Evolutionary conservation across 2,113 vertebrate genomes (phyloP), one percentile per base, ranked within the genome.

Genomic region (Aptenodytes forsteri): DNA sequence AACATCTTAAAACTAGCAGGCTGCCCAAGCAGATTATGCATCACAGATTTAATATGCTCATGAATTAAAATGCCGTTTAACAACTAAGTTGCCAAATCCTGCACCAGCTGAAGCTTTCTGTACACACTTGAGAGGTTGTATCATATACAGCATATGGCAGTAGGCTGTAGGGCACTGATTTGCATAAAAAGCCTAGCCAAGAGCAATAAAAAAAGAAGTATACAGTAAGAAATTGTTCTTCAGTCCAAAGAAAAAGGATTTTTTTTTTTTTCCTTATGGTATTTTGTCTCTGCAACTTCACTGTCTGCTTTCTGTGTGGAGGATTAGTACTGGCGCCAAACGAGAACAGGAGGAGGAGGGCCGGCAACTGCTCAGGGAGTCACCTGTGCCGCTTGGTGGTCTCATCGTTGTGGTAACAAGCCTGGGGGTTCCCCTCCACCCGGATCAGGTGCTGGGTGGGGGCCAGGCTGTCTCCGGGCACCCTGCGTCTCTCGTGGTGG

Each of bases 1-100:
- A 92, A 64, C 42, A 90, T 93, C 72, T 96, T 95, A 92, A 96
- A 97, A 96, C 75, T 86, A 93, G 42, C 38, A 71, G 79, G 32
- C 58, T 94, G 32, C 67, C 46, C 71, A 80, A 65, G 71, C 46
- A 94, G 85, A 88, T 96, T 93, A 82, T 86, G 64, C 59, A 88
- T 86, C 47, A 32, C 1, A 2, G 38, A 90, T 92, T 95, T 96
- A 91, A 93, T 90, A 86, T 58, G 79, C 55, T 93, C 55, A 8
- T 93, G 85, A 95, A 94, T 87, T 64, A 58, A 92, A 95, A 82
- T 66, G 79, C 38, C 55, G 71, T 82, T 89, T 94, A 88, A 70
- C 32, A 85, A 94, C 61, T 42, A 77, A 92, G 29, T 86, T 92
- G 55, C 71, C 80, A 95, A 80, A 50, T 62, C 14, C 50, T 83